Percentiles rank a stretch among this genome's conserved stretches.
phyloP scores from a whole-genome alignment of 2,888 invertebrate genomes.

The Ectemnius continuus region DNA sequence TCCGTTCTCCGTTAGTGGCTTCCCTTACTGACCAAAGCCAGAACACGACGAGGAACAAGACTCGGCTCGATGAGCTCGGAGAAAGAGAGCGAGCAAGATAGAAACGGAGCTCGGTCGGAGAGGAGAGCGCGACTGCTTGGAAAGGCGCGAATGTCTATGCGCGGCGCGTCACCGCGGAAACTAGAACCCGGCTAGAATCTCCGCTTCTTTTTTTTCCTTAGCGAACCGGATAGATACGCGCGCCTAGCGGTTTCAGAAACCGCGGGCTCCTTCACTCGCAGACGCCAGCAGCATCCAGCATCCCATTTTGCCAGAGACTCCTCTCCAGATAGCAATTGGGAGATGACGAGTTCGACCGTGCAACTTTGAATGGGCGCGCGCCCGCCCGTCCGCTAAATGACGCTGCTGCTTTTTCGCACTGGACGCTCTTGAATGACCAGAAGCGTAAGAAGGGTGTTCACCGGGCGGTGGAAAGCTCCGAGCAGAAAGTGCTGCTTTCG shows the following conservation, averaged over 20 bases:
- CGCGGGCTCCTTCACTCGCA: not conserved
- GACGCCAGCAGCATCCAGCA: too few relatives aligned
- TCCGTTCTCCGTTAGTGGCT: conserved; percentile 34
- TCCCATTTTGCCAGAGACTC: too few relatives aligned
- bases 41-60: conserved; percentile 15
- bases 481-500: conserved; percentile 43
- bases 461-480: conserved; percentile 6
- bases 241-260: conserved; percentile 17
- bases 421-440: not conserved
- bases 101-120: conserved; percentile 16
- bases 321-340: not conserved
- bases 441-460: conserved; percentile 23
- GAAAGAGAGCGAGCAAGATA: conserved; percentile 5
- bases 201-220: conserved; percentile 47
- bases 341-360: too few relatives aligned
- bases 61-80: conserved; percentile 24
- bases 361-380: too few relatives aligned
- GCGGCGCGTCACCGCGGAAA: conserved; percentile 54
- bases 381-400: too few relatives aligned
- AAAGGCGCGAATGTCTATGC: conserved; percentile 57
- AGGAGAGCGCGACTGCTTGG: conserved; percentile 33
- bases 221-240: conserved; percentile 14
- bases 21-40: conserved; percentile 32
- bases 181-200: conserved; percentile 59
- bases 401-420: too few relatives aligned